phyloP scores from a whole-genome alignment of 2,797 vertebrate genomes.

The Xyrichtys novacula region DNA sequence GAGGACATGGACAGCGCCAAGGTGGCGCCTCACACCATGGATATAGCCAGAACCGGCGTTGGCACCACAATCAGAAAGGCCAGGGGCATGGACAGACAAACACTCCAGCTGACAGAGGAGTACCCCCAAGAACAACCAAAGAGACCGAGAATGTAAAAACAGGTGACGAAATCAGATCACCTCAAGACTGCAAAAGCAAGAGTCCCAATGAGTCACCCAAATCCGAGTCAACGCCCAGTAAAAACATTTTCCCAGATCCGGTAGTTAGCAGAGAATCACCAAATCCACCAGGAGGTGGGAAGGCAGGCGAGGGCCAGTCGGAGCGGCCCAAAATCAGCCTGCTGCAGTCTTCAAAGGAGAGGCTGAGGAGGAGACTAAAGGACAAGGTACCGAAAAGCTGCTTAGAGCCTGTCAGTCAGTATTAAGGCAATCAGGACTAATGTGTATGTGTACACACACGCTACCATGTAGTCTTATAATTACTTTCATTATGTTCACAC shows the following conservation, averaged over 20 bases:
- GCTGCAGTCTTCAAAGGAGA: constrained; percentile 97
- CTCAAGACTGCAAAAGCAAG: constrained; percentile 51
- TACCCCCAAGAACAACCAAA: constrained; percentile 87
- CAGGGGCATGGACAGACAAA: constrained; percentile 69
- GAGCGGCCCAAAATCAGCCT: constrained; percentile 90
- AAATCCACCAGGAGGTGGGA: constrained; percentile 37
- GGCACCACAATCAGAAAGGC: constrained; percentile 93
- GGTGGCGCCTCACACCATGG: constrained; percentile 88
- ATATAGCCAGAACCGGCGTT: constrained; percentile 96
- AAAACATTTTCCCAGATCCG: constrained; percentile 34
- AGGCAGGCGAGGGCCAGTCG: constrained; percentile 48
- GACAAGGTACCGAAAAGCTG: constrained; percentile 90
- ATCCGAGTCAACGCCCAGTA: constrained; percentile 40
- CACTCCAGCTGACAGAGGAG: constrained; percentile 60
- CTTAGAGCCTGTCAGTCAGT: constrained; percentile 69
- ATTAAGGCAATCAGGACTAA: constrained; percentile 63
- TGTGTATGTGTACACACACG: constrained; percentile 41
- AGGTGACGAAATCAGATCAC: constrained; percentile 77
- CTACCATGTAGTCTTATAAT: constrained; percentile 49
- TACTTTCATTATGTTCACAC: constrained; percentile 37
- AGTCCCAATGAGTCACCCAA: constrained; percentile 55
- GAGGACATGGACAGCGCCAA: constrained; percentile 88
- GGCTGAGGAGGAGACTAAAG: constrained; percentile 94
- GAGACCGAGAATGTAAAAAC: constrained; percentile 88
- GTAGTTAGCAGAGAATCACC: constrained; percentile 52